Conservation (phyloP, 2,888 invertebrate species). For the Mechanitis messenoides region DNA sequence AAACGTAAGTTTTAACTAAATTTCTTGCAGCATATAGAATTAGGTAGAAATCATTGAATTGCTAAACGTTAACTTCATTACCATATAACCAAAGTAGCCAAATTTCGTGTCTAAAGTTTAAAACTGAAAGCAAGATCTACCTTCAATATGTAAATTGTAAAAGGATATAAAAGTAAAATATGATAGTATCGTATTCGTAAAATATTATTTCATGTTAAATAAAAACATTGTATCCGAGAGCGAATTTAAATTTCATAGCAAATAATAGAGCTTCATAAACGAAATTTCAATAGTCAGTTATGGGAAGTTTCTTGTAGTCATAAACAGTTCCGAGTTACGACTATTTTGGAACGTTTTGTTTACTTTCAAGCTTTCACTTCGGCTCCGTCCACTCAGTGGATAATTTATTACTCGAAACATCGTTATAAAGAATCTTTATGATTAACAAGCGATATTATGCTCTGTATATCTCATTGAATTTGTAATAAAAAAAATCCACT, state of each 20-base stretch:
- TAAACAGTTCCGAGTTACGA: constrained; percentile 32
- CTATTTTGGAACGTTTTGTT: constrained; percentile 28
- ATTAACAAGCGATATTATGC: neutral
- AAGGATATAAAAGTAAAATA: too few relatives aligned
- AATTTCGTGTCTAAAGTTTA: too few relatives aligned
- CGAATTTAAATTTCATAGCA: neutral
- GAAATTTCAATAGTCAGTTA: neutral
- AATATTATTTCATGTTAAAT: neutral
- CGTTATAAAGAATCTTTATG: neutral
- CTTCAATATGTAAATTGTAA: too few relatives aligned
- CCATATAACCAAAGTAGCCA: too few relatives aligned
- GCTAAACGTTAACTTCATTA: too few relatives aligned
- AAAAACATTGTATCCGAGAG: neutral
- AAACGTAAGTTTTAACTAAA: too few relatives aligned
- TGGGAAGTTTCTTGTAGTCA: constrained; percentile 15
- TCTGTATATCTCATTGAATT: neutral
- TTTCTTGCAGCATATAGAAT: too few relatives aligned
- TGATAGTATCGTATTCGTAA: too few relatives aligned
- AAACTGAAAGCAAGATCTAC: too few relatives aligned
- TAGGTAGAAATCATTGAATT: too few relatives aligned
- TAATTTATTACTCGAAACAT: neutral
- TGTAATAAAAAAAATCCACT: neutral
- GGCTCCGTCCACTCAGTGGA: neutral
- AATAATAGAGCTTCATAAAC: neutral
- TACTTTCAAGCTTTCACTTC: constrained; percentile 26